phyloP scores from a whole-genome alignment of 2,113 vertebrate genomes.

The Charina bottae region DNA sequence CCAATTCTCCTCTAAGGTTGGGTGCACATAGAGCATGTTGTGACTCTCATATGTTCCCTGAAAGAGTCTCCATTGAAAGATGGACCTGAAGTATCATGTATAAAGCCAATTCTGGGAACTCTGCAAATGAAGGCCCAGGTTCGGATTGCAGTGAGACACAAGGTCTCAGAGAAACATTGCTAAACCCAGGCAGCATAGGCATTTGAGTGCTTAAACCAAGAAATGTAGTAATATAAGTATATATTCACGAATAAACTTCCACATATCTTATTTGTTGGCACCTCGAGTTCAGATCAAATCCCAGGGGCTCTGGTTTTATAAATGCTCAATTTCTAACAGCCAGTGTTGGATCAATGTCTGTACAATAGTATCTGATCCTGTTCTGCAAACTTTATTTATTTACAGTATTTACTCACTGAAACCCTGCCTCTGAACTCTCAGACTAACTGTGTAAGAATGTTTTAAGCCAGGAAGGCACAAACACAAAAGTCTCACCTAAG shows the following conservation, averaged over 20 bases:
- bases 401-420: too few species aligned
- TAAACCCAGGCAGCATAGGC: background rate
- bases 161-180: background rate
- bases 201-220: background rate
- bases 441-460: background rate
- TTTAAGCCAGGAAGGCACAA: background rate
- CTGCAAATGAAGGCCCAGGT: background rate
- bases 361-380: background rate
- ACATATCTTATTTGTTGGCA: background rate
- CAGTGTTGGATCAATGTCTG: background rate
- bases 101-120: background rate
- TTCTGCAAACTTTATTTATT: too few species aligned
- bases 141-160: background rate
- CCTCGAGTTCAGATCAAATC: background rate
- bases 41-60: background rate
- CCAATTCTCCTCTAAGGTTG: background rate
- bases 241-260: background rate
- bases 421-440: too few species aligned
- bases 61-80: background rate
- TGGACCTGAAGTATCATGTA: background rate
- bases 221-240: background rate
- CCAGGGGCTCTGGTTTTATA: background rate
- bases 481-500: background rate
- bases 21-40: background rate
- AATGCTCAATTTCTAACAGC: background rate